A percentile compares a stretch with the other conserved stretches of the same genome.
Conservation (phyloP, 2,113 vertebrate genomes). For the Thalassarche chlororhynchos region DNA sequence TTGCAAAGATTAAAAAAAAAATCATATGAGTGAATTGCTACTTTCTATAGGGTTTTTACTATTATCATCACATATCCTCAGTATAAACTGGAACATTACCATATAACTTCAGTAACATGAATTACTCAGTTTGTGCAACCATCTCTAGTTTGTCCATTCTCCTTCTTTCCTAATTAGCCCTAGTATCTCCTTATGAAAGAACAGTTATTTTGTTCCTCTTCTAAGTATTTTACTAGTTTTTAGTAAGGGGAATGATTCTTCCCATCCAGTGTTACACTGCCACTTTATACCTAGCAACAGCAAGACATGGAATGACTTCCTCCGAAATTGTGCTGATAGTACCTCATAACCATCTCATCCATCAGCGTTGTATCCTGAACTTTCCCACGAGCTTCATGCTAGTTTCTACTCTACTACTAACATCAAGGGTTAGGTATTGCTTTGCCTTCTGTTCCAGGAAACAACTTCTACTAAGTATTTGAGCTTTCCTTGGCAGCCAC, state of each 20-base stretch:
- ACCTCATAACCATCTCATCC: background rate
- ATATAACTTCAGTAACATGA: too few species aligned
- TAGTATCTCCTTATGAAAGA: background rate
- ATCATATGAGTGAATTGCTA: background rate
- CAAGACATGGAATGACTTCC: background rate
- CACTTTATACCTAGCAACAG: background rate
- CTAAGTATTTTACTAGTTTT: background rate
- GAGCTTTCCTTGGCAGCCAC: background rate
- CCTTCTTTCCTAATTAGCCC: background rate
- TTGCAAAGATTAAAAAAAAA: background rate
- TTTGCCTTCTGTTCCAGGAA: background rate
- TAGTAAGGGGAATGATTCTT: background rate
- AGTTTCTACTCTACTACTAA: background rate
- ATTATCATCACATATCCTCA: background rate
- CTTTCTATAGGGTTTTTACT: background rate
- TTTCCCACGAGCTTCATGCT: background rate
- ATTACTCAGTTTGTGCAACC: background rate
- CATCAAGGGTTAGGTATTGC: background rate
- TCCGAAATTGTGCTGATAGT: background rate
- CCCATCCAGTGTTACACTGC: background rate
- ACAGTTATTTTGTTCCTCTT: background rate
- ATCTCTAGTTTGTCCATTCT: background rate
- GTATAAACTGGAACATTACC: background rate
- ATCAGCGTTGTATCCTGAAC: background rate
- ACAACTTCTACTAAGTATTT: background rate